Percentiles rank a stretch among this genome's conserved stretches.
Conservation (phyloP, 2,113 vertebrate species). For the Kobus ellipsiprymnus region DNA sequence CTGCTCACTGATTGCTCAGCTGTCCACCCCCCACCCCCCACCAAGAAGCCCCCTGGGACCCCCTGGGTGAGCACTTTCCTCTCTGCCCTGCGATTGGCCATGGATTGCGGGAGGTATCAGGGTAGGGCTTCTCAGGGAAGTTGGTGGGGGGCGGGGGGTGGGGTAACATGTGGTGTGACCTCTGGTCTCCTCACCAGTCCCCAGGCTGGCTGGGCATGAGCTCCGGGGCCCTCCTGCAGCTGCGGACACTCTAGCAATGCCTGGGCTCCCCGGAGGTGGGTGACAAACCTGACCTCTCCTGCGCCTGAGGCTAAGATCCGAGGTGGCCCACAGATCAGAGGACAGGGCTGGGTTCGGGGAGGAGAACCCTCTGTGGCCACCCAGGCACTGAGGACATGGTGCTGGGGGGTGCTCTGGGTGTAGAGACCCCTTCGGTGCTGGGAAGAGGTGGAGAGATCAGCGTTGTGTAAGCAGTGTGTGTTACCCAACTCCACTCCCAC, state of each 20-base stretch:
- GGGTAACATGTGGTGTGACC: not conserved
- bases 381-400: not conserved
- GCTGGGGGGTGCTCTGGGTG: not conserved
- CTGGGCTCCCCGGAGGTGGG: not conserved
- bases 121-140: not conserved
- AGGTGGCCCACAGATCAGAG: accelerated
- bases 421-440: not conserved
- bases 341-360: not conserved
- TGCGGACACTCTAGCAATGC: constrained; percentile 16
- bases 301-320: not conserved
- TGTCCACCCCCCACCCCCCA: accelerated
- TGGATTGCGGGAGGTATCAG: not conserved
- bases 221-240: not conserved
- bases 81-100: not conserved
- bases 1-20: too few species aligned
- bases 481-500: not conserved
- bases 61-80: not conserved
- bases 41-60: not conserved
- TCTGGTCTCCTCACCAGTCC: not conserved
- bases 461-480: accelerated
- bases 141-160: not conserved
- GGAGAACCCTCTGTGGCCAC: not conserved
- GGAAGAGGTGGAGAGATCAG: not conserved
- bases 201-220: not conserved
- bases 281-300: not conserved